Conservation (phyloP, 2,797 vertebrate genomes). For the Enteromius treurensis region DNA sequence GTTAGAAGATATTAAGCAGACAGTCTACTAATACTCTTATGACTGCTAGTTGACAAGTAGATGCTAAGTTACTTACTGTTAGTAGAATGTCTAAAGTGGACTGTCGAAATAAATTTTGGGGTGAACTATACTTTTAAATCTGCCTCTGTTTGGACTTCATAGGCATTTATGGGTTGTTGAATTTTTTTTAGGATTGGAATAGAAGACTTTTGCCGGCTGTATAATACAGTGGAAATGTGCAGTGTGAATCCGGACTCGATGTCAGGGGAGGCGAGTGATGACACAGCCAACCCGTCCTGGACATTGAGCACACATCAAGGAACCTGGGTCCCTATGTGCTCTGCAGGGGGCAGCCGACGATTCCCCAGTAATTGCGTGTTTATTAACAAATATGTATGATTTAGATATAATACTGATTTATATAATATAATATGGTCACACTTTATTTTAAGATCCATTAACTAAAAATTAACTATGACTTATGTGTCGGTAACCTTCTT, state of each 20-base stretch:
- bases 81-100: background rate
- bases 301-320: constrained; percentile 75
- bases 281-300: constrained; percentile 62
- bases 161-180: background rate
- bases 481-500: too few species aligned
- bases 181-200: constrained; percentile 73
- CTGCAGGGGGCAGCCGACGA: constrained; percentile 78
- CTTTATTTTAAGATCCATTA: too few species aligned
- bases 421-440: background rate
- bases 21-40: too few species aligned
- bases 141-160: background rate
- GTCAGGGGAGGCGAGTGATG: constrained; percentile 53
- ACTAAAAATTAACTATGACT: too few species aligned
- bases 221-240: constrained; percentile 79
- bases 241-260: constrained; percentile 74
- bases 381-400: background rate
- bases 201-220: constrained; percentile 76
- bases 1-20: too few species aligned
- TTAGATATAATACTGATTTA: background rate
- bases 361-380: constrained; percentile 65
- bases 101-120: background rate
- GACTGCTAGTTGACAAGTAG: too few species aligned
- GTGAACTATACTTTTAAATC: background rate
- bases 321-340: constrained; percentile 75
- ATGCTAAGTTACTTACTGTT: too few species aligned